Percentiles rank a stretch among this genome's conserved stretches.
Conservation (phyloP, 1,140 invertebrate species). For the Aphis gossypii region DNA sequence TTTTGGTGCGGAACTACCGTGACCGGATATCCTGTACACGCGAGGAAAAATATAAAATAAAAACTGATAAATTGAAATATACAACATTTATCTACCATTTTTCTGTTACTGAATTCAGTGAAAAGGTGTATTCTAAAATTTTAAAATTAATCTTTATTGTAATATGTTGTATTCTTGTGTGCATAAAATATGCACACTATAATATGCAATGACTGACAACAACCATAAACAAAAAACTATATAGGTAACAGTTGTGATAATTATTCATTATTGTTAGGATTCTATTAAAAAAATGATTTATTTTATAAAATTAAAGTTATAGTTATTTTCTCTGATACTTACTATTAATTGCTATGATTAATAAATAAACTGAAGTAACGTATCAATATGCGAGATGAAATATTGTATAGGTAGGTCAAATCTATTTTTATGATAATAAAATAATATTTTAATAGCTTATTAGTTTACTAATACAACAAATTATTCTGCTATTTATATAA, state of each 20-base stretch:
- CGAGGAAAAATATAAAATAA: slow-evolving; percentile 31
- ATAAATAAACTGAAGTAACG: too few relatives aligned
- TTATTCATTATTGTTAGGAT: too few relatives aligned
- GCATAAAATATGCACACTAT: background rate
- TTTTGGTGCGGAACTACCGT: slow-evolving; percentile 31
- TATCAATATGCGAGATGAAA: background rate
- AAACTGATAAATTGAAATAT: slow-evolving; percentile 21
- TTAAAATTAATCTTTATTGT: background rate
- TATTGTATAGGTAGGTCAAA: background rate
- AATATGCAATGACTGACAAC: background rate
- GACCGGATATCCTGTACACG: slow-evolving; percentile 44
- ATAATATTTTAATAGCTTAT: too few relatives aligned
- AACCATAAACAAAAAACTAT: background rate
- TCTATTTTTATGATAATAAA: background rate
- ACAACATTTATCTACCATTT: background rate
- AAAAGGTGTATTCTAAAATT: background rate
- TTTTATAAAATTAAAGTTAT: too few relatives aligned
- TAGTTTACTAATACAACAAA: too few relatives aligned
- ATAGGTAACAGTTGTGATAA: background rate
- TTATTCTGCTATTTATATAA: too few relatives aligned
- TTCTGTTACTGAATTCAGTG: background rate
- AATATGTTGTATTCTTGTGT: background rate
- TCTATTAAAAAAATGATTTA: too few relatives aligned
- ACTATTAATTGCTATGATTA: too few relatives aligned
- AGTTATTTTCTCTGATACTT: too few relatives aligned